Evolutionary conservation across 2,888 invertebrate genomes (phyloP).

Genomic region (Danaus chrysippus): DNA sequence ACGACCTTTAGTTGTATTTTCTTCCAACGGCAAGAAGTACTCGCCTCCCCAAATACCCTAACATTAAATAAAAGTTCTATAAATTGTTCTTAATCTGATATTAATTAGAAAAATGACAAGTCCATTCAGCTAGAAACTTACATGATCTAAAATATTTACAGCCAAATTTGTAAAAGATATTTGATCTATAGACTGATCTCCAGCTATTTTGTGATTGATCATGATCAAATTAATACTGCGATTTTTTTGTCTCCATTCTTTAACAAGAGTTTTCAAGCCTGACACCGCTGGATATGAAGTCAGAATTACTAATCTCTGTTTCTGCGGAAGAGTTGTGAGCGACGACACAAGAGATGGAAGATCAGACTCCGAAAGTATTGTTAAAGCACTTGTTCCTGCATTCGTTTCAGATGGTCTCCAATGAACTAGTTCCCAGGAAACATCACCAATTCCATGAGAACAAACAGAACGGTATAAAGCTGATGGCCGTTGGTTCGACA

Average conservation of each 20-base stretch:
- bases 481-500: conserved; percentile 26
- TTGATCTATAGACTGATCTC: conserved; percentile 33
- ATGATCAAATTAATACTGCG: conserved; percentile 44
- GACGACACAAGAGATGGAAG: conserved; percentile 33
- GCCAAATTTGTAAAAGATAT: conserved; percentile 35
- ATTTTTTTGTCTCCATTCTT: conserved; percentile 40
- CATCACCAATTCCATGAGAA: conserved; percentile 29
- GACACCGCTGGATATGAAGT: conserved; percentile 41
- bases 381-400: conserved; percentile 34
- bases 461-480: conserved; percentile 35
- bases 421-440: conserved; percentile 34
- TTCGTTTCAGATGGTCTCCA: conserved; percentile 37
- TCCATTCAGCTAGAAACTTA: conserved; percentile 36
- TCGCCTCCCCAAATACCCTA: conserved; percentile 44
- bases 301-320: conserved; percentile 40
- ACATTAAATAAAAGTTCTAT: conserved; percentile 18
- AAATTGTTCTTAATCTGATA: conserved; percentile 20
- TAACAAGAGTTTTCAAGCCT: conserved; percentile 41
- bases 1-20: conserved; percentile 15
- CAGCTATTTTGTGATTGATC: conserved; percentile 24
- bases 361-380: conserved; percentile 38
- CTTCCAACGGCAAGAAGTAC: conserved; percentile 37
- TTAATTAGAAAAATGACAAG: conserved; percentile 34
- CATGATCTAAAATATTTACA: conserved; percentile 25
- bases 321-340: conserved; percentile 31